Percentiles rank a stretch among this genome's conserved stretches.
phyloP scores from a whole-genome alignment of 2,888 invertebrate species.

The Acleris literana region DNA sequence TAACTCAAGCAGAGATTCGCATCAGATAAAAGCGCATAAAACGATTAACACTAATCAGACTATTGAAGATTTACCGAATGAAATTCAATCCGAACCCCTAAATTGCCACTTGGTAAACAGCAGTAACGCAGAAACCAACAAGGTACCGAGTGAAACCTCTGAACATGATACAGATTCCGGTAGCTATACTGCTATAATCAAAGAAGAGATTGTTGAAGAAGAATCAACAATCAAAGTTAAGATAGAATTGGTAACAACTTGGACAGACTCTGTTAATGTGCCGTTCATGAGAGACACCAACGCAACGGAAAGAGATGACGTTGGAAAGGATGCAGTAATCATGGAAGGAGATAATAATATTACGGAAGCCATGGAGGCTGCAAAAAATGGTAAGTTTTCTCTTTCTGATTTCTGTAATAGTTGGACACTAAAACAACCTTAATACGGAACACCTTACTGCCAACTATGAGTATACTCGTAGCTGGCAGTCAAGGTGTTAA shows the following conservation, averaged over 20 bases:
- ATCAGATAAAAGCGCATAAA: not conserved
- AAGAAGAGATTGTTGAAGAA: constrained; percentile 16
- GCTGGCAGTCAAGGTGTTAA: too few relatives aligned
- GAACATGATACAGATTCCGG: constrained; percentile 30
- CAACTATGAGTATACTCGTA: too few relatives aligned
- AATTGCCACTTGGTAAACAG: constrained; percentile 14
- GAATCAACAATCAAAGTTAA: constrained; percentile 48
- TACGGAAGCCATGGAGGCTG: constrained; percentile 50
- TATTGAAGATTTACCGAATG: not conserved
- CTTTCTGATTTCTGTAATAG: not conserved
- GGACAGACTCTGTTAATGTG: constrained; percentile 48
- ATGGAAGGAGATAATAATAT: constrained; percentile 58
- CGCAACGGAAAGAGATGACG: constrained; percentile 50
- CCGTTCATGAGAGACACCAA: constrained; percentile 62
- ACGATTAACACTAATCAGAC: not conserved
- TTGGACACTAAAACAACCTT: too few relatives aligned
- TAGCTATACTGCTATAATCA: constrained; percentile 3
- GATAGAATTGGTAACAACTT: constrained; percentile 49
- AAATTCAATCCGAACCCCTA: constrained; percentile 16
- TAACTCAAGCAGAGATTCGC: not conserved
- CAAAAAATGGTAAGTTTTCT: constrained; percentile 55
- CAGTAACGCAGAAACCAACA: not conserved
- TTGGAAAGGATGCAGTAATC: constrained; percentile 44
- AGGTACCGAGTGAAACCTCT: constrained; percentile 12
- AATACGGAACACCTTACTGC: too few relatives aligned